These are phyloP conservation scores for Lycaon pictus DNA, from an alignment of 2,113 vertebrate species.

Conservation along the genomic window DNA sequence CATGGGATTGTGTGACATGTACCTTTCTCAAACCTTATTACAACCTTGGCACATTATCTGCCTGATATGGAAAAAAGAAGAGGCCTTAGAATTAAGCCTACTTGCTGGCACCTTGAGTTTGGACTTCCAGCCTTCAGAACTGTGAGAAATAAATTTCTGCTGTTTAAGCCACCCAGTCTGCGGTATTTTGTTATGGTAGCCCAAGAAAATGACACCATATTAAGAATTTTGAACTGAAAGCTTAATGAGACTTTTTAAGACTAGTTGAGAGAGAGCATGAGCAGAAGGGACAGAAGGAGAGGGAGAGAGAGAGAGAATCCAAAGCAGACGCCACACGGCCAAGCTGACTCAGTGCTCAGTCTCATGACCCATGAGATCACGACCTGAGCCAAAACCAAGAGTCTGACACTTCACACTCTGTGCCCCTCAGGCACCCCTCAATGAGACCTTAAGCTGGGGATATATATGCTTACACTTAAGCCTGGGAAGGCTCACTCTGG, in stretches of 20 bases:
- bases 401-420: background rate
- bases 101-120: background rate
- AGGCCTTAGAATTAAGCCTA: background rate
- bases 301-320: background rate
- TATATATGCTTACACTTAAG: background rate
- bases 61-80: background rate
- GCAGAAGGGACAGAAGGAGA: background rate
- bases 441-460: background rate
- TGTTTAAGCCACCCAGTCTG: background rate
- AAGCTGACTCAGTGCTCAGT: accelerated
- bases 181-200: background rate
- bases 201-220: background rate
- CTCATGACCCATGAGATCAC: background rate
- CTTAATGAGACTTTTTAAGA: background rate
- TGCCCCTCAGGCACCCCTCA: too few relatives aligned
- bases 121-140: background rate
- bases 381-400: background rate
- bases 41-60: background rate
- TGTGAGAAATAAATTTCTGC: background rate
- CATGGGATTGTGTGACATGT: background rate
- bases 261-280: background rate
- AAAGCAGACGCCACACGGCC: background rate
- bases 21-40: background rate
- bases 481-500: background rate
- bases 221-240: background rate